Base-by-base conservation (phyloP, 2,888 invertebrate species). In the Keiferia lycopersicella region DNA sequence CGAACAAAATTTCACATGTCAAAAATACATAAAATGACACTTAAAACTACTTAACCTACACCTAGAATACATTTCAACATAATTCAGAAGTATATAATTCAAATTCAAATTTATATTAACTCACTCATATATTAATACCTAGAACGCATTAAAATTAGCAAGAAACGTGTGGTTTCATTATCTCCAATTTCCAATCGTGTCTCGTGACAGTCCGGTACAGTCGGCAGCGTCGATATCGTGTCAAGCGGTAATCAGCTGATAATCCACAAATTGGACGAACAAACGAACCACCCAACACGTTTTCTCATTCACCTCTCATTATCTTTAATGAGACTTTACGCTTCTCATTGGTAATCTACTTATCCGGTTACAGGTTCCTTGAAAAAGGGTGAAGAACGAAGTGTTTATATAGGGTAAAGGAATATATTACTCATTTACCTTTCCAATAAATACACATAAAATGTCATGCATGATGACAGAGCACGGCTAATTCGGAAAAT, bases 201-300 rank as follows among this genome's bases (percentile, higher is more conserved):
- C 51, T 56, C 34, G 34, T 34, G 30, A 39, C 58, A 39, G 38
- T 16, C 11, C 58, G n/a, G 45, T 45, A 45, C 18, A 12, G 18
- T 18, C 56, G 56, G 11, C 20, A n/a, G 22, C 22, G 30, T 4
- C 20, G 8, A 30, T 60, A 10, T 48, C 60, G 60, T 60, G 60
- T 26, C 60, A 45, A 45, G 22, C 45, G 2, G n/a, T 41, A 45
- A 60, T 60, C 60, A 26, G 30, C 38, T 34, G 60, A 7, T 45
- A 48, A n/a, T 22, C 45, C 38, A 12, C 20, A 22, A 22, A 14
- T 22, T 22, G 8, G 22, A 12, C 20, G 39, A 59, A 34, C 41
- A 39, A 60, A 22, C 26, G 14, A 26, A 45, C 60, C 60, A 60
- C 60, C 60, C 60, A 60, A 20, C 45, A 20, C 39, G 58, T 58